phyloP scores from a whole-genome alignment of 2,888 invertebrate genomes.

The Pachycephus smyrnensis region DNA sequence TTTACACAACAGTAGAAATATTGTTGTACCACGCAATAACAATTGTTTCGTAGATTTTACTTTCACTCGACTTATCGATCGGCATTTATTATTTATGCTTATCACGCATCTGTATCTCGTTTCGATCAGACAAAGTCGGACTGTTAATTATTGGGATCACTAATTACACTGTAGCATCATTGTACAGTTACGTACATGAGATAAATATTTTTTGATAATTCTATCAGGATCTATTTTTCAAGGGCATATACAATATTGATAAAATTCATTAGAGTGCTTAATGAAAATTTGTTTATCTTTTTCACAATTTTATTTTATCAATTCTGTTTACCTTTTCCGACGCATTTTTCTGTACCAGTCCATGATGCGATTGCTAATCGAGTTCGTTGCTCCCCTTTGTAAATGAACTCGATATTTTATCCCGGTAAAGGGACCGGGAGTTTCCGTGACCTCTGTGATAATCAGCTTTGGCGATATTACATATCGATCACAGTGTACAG shows the following conservation, averaged over 20 bases:
- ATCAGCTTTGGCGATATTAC: background rate
- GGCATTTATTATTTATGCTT: background rate
- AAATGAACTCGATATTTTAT: background rate
- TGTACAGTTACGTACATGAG: background rate
- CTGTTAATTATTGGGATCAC: background rate
- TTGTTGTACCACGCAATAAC: background rate
- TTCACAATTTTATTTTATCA: background rate
- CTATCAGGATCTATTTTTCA: background rate
- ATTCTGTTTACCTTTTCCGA: slow-evolving; percentile 14
- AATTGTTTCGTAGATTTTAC: background rate
- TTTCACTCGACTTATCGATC: background rate
- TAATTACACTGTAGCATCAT: background rate
- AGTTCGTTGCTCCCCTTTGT: background rate
- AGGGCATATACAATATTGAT: background rate
- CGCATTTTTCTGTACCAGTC: slow-evolving; percentile 22
- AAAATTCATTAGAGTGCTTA: background rate
- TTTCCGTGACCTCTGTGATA: background rate
- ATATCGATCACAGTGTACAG: background rate
- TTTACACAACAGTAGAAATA: background rate
- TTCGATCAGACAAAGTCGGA: background rate
- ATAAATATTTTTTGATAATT: background rate
- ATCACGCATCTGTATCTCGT: background rate
- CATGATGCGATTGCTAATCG: background rate
- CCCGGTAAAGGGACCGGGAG: background rate
- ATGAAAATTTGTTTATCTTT: background rate